Conservation (phyloP, 2,797 vertebrate genomes). For the Alca torda region DNA sequence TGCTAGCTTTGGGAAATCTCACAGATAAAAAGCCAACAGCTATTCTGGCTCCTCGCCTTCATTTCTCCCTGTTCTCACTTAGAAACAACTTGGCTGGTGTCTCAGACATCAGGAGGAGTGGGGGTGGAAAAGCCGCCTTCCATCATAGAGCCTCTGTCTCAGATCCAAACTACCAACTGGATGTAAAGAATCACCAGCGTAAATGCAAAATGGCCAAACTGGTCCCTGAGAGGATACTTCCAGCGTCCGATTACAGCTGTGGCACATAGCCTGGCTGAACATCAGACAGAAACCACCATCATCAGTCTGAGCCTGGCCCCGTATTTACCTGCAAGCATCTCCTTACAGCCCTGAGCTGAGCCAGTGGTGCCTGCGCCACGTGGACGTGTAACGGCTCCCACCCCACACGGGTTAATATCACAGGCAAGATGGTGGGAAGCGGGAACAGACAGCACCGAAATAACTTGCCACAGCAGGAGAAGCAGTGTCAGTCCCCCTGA, state of each 20-base stretch:
- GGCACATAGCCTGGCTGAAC: not conserved
- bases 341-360: not conserved
- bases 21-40: not conserved
- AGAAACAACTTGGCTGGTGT: not conserved
- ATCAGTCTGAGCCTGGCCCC: not conserved
- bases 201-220: not conserved
- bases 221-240: not conserved
- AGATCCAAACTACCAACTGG: not conserved
- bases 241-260: not conserved
- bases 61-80: not conserved
- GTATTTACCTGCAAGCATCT: not conserved
- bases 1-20: not conserved
- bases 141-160: not conserved
- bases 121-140: not conserved
- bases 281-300: not conserved
- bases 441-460: not conserved
- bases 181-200: not conserved
- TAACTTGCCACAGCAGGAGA: not conserved
- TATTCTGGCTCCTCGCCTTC: not conserved
- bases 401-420: not conserved
- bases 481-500: not conserved
- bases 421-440: not conserved
- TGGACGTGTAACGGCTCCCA: not conserved
- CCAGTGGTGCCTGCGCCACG: rapidly evolving
- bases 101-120: not conserved